Base-by-base conservation (phyloP, 2,888 invertebrate species). In the Choristoneura rosaceana region DNA sequence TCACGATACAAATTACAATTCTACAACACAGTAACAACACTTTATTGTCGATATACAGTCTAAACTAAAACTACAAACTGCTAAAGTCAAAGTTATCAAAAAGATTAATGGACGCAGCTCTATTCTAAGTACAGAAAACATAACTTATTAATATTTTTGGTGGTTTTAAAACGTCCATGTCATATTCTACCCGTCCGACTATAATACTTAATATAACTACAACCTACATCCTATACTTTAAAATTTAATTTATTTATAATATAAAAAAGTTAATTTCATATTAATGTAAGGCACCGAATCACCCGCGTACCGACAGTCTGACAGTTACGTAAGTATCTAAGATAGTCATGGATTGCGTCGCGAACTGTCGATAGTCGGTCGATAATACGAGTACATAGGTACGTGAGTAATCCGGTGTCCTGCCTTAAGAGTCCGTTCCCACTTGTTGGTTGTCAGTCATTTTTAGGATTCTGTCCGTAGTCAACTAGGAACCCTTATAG, bases 41-140 rank as follows among this genome's bases (percentile, higher is more conserved):
- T 75, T 85, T 84, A 85, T 85, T 85, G 85, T 85, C 85, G 76
- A 81, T 74, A 77, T 64, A 76, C 50, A 71, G 38, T 25, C 52
- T 61, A 70, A 55, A 25, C 52, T 61, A 70, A 55, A 25, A 34
- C 55, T 62, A 71, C 61, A n/a, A 70, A 65, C n/a, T 58, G 17
- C 52, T 45, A 43, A 63, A 50, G n/a, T 74, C 5, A 67, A 52
- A 55, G 43, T 58, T 50, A 55, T 62, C 55, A 62, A 62, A 71
- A 52, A 33, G 15, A 52, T 65, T 17, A 52, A 9, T 14, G 17
- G 14, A 52, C 25, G 25, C 43, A 14, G 17, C 8, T 12, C 41
- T 63, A 63, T 47, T 47, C n/a, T 52, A 61, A 55, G 55, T 55
- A 55, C 55, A 25, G 55, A 15, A 52, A 52, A 52, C 50, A 52